A percentile compares a stretch with the other conserved stretches of the same genome.
These are phyloP conservation scores for Vanessa atalanta DNA, from an alignment of 1,140 invertebrate species.

Conservation along the genomic window DNA sequence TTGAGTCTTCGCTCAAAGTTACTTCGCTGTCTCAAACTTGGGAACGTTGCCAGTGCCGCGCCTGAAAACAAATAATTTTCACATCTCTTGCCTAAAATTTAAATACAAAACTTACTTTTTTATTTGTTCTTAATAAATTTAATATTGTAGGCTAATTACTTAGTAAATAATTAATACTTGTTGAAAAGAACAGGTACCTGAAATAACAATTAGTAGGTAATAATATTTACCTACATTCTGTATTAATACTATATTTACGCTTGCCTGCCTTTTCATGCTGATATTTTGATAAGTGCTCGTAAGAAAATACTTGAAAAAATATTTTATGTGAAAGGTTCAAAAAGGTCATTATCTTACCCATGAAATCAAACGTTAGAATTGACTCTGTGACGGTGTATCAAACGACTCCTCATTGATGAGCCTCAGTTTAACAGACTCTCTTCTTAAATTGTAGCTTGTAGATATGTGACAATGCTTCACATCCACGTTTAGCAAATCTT, in stretches of 20 bases:
- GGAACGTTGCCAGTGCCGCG: conserved; percentile 61
- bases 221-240: too few relatives aligned
- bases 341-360: conserved; percentile 52
- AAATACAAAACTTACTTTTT: too few relatives aligned
- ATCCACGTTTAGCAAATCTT: conserved; percentile 71
- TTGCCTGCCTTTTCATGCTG: too few relatives aligned
- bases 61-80: conserved; percentile 48
- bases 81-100: background rate
- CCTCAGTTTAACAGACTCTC: conserved; percentile 75
- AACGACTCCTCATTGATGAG: conserved; percentile 80
- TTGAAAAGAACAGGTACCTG: too few relatives aligned
- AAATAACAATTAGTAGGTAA: too few relatives aligned
- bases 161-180: too few relatives aligned
- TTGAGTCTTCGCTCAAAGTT: conserved; percentile 26
- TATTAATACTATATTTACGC: too few relatives aligned
- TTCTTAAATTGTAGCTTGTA: conserved; percentile 74
- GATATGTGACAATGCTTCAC: conserved; percentile 77
- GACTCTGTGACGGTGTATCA: conserved; percentile 65
- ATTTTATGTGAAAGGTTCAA: too few relatives aligned
- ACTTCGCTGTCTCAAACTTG: conserved; percentile 48
- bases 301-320: background rate
- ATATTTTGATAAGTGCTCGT: too few relatives aligned
- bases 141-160: too few relatives aligned
- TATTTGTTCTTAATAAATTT: too few relatives aligned
- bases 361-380: conserved; percentile 74